These are phyloP conservation scores for Lates calcarifer DNA, from an alignment of 2,113 vertebrate genomes.

Conservation along the genomic window DNA sequence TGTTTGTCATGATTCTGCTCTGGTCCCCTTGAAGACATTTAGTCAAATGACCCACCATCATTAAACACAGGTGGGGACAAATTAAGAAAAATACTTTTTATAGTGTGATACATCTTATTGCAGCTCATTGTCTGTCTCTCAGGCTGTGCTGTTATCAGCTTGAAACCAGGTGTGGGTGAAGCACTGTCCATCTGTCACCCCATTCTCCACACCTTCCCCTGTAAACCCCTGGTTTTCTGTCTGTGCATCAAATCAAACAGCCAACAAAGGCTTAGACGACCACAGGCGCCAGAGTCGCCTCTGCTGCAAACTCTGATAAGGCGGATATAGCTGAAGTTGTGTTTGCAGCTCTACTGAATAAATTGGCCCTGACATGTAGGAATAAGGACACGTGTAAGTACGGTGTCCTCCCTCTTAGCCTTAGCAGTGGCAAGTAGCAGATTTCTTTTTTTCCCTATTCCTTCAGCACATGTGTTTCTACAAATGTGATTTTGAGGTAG, in stretches of 20 bases:
- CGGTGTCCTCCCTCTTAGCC: neutral
- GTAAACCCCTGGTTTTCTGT: neutral
- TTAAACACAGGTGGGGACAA: neutral
- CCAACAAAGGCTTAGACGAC: constrained; percentile 13
- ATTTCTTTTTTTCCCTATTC: neutral
- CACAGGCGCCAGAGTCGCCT: neutral
- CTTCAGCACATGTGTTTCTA: neutral
- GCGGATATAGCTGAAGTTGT: constrained; percentile 8
- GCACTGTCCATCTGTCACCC: neutral
- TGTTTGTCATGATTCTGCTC: neutral
- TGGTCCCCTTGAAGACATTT: neutral
- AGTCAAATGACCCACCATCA: neutral
- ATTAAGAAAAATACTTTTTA: neutral
- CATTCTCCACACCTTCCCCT: constrained; percentile 14
- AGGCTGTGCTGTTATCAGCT: neutral
- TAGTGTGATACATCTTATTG: neutral
- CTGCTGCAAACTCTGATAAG: constrained; percentile 41
- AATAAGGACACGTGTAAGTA: neutral
- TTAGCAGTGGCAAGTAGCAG: neutral
- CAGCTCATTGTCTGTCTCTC: neutral
- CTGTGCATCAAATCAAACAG: constrained; percentile 34
- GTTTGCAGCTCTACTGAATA: constrained; percentile 13
- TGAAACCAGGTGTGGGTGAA: constrained; percentile 34
- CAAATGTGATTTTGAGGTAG: neutral
- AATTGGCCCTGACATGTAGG: neutral